Percentiles rank a stretch among this genome's conserved stretches.
Conservation (phyloP, 2,888 invertebrate genomes). For the Ectemnius cavifrons region DNA sequence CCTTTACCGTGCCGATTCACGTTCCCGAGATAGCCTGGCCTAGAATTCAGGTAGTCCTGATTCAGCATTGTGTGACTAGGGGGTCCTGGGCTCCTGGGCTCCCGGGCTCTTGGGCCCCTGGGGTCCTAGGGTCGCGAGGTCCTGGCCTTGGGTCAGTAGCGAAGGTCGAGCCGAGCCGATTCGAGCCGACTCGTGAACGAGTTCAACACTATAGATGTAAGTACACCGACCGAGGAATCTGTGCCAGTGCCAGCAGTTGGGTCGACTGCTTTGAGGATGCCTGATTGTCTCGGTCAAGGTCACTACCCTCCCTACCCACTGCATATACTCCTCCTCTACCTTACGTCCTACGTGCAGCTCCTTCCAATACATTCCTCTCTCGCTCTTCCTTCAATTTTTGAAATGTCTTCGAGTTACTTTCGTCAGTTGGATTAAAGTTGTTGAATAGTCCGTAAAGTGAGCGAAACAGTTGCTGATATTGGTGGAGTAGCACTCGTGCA, state of each 20-base stretch:
- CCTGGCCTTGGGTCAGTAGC: slow-evolving; percentile 24
- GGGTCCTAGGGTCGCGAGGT: slow-evolving; percentile 45
- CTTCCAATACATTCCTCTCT: not conserved
- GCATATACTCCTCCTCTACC: slow-evolving; percentile 27
- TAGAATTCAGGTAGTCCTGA: slow-evolving; percentile 5
- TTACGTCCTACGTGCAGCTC: slow-evolving; percentile 24
- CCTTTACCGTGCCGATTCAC: too few relatives aligned
- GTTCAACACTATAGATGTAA: too few relatives aligned
- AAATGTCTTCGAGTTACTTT: too few relatives aligned
- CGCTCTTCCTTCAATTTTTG: too few relatives aligned
- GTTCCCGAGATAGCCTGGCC: too few relatives aligned
- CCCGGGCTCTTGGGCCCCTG: not conserved
- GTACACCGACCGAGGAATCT: slow-evolving; percentile 58
- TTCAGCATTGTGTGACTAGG: slow-evolving; percentile 27
- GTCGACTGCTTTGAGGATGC: slow-evolving; percentile 65
- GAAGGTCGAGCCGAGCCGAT: slow-evolving; percentile 48
- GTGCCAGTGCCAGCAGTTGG: slow-evolving; percentile 68
- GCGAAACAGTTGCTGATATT: too few relatives aligned
- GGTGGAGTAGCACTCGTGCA: too few relatives aligned
- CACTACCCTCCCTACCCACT: slow-evolving; percentile 56
- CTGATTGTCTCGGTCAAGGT: slow-evolving; percentile 73
- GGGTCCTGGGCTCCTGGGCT: not conserved
- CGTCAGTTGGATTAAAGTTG: too few relatives aligned
- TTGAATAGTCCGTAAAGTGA: too few relatives aligned
- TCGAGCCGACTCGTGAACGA: slow-evolving; percentile 30